A percentile compares a stretch with the other conserved stretches of the same genome.
These are phyloP conservation scores for Platalea minor DNA, from an alignment of 2,797 vertebrate species.

Conservation along the genomic window DNA sequence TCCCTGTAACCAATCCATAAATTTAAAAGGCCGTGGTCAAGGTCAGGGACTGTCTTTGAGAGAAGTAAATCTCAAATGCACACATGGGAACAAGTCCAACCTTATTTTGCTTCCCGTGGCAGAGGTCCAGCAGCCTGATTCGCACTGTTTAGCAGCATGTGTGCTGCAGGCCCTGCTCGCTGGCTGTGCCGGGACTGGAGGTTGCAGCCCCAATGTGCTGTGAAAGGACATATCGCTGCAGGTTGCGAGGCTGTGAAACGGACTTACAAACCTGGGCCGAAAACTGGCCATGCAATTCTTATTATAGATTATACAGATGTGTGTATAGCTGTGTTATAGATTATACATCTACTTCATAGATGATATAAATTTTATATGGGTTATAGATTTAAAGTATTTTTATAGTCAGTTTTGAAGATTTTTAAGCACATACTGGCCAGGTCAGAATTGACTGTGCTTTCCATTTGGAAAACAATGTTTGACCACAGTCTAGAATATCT, in stretches of 20 bases:
- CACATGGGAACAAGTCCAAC: not conserved
- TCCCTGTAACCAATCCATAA: slow-evolving; percentile 27
- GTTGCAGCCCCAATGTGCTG: not conserved
- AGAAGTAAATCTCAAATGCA: slow-evolving; percentile 19
- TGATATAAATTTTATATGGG: not conserved
- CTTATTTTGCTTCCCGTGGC: not conserved
- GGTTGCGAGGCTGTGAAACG: not conserved
- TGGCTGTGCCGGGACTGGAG: not conserved
- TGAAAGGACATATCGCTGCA: not conserved
- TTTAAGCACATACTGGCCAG: not conserved
- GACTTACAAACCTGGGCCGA: not conserved
- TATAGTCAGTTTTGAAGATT: not conserved
- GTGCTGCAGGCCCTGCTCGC: not conserved
- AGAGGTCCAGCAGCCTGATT: not conserved
- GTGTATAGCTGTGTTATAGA: not conserved
- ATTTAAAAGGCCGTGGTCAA: slow-evolving; percentile 19
- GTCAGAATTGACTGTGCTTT: not conserved
- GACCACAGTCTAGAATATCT: not conserved
- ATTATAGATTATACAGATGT: not conserved
- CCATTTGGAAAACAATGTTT: not conserved
- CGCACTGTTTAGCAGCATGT: not conserved
- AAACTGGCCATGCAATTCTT: not conserved
- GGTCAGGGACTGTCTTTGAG: slow-evolving; percentile 25
- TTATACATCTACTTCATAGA: not conserved
- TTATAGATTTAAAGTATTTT: not conserved